Percentiles rank a stretch among this genome's conserved stretches.
Evolutionary conservation across 37 sponge, comb jelly and placozoan genomes (phyloP).

Genomic region (Geodia barretti): DNA sequence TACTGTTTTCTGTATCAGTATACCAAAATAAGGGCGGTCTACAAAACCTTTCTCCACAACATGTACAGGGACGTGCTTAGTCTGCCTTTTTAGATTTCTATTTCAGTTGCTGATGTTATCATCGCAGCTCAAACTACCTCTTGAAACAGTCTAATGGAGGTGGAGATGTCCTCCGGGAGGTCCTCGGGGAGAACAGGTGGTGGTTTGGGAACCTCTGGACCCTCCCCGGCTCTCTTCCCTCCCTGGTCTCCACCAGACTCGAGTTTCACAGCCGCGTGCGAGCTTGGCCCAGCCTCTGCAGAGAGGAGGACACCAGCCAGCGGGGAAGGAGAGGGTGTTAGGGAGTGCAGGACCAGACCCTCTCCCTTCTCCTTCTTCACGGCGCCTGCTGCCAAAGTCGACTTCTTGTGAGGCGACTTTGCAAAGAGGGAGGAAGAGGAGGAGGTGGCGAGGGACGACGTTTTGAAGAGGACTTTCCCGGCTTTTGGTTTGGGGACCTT

Average conservation of each 20-base stretch:
- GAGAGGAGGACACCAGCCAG: no score
- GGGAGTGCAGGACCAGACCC: neutral
- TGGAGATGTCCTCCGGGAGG: slow-evolving; percentile 15
- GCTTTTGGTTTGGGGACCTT: slow-evolving; percentile 4
- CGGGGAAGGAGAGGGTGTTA: neutral
- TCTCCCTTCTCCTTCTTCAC: neutral
- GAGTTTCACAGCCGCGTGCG: no score
- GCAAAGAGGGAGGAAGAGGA: neutral
- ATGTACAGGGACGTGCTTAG: neutral
- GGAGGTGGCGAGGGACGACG: neutral
- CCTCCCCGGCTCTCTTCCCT: neutral
- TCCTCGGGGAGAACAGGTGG: slow-evolving; percentile 49
- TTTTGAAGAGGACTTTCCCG: neutral
- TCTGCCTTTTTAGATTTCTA: neutral
- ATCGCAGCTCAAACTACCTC: slow-evolving; percentile 36
- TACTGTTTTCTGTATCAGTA: no score
- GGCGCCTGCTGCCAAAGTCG: neutral
- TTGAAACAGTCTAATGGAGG: slow-evolving; percentile 20
- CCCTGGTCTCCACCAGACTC: neutral
- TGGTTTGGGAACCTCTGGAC: slow-evolving; percentile 4
- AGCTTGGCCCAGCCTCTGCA: no score
- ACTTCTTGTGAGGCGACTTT: neutral
- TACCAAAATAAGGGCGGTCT: no score
- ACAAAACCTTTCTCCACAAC: no score
- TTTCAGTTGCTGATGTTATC: no score